Base-by-base conservation (phyloP, 2,888 invertebrate species). In the Noctua comes region DNA sequence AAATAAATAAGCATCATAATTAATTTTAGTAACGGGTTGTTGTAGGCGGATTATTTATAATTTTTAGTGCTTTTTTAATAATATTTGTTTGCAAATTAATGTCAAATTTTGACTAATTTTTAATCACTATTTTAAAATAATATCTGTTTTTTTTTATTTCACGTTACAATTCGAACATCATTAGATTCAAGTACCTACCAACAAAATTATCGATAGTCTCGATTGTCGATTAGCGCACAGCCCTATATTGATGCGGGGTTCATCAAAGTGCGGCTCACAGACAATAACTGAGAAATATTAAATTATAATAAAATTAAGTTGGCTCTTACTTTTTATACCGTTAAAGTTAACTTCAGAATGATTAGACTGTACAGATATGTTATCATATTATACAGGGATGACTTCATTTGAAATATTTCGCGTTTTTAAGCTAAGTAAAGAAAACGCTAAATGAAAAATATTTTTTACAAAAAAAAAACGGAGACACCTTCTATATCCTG, bases 231-330 rank as follows among this genome's bases (percentile, higher is more conserved):
- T 31, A 72, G 24, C 18, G 83, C 72, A 77, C 94, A 90, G 82
- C 95, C 88, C 94, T 95, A 93, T 89, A 93, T 91, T 90, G 92
- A 91, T 85, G 95, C 94, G 94, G 96, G 68, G 93, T 87, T 93
- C 96, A 95, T 97, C 96, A 97, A 97, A 96, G 96, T 94, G 94
- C 92, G 92, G 92, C 93, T 88, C 92, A 91, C 95, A 95, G 94
- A 96, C 96, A 95, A 95, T 95, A 96, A 95, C 95, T 95, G 95
- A 95, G 96, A 96, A 96, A 96, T 95, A 96, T 96, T 96, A 96
- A 96, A 96, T 96, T 96, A 96, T 95, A 95, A 96, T 96, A 96
- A 96, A 96, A 96, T 96, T 96, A 96, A 95, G 95, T 93, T 91
- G 84, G 91, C 84, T 89, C 93, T 93, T 92, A 93, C 93, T 95